Conservation (phyloP, 2,888 invertebrate species). For the Dasypolia templi region DNA sequence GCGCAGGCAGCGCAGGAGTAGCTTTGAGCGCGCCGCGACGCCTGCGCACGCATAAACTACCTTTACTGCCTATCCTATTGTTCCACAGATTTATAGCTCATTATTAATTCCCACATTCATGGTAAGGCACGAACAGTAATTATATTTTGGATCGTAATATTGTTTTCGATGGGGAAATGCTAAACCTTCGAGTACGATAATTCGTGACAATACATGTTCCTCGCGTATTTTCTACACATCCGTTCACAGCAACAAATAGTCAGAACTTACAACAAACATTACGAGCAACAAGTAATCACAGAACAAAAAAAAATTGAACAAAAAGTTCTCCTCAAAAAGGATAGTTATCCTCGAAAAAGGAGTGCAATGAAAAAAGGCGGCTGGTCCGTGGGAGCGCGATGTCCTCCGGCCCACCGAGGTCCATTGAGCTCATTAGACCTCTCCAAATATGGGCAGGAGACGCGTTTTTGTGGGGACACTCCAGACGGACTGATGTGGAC, state of each 20-base stretch:
- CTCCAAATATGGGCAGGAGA: conserved; percentile 78
- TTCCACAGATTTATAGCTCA: conserved; percentile 55
- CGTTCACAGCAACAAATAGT: not conserved
- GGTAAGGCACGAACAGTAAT: conserved; percentile 54
- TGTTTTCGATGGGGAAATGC: conserved; percentile 40
- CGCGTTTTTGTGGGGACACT: conserved; percentile 73
- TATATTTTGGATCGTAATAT: conserved; percentile 37
- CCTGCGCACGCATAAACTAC: conserved; percentile 62
- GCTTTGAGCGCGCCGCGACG: conserved; percentile 55
- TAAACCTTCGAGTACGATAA: conserved; percentile 1
- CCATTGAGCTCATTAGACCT: conserved; percentile 81
- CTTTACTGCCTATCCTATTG: conserved; percentile 53
- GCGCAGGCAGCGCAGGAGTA: conserved; percentile 21
- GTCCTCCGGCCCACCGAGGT: conserved; percentile 66
- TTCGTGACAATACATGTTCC: conserved; percentile 17
- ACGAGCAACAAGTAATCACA: not conserved
- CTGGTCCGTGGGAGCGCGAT: conserved; percentile 78
- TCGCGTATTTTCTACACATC: not conserved
- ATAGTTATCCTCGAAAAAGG: conserved; percentile 70
- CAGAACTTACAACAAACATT: not conserved
- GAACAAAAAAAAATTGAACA: conserved; percentile 30
- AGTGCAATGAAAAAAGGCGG: conserved; percentile 71
- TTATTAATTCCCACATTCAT: conserved; percentile 56
- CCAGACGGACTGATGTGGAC: conserved; percentile 63
- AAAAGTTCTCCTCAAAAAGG: conserved; percentile 60